These are phyloP conservation scores for Balaenoptera acutorostrata DNA, from an alignment of 2,113 vertebrate genomes.

Conservation along the genomic window DNA sequence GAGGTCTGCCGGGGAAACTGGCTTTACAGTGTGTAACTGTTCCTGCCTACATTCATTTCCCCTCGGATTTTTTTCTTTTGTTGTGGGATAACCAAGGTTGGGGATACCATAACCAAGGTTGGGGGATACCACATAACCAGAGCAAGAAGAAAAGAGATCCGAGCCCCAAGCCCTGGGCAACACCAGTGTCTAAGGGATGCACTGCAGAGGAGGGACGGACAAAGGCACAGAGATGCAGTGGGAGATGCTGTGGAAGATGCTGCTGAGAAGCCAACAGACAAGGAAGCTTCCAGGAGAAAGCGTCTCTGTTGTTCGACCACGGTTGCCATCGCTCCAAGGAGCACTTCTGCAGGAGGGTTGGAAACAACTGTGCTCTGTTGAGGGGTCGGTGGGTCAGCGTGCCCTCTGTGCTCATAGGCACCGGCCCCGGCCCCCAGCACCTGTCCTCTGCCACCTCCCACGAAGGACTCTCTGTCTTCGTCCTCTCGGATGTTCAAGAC, in stretches of 20 bases:
- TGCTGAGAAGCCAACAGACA: background rate
- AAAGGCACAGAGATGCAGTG: accelerated
- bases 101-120: no score
- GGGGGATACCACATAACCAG: no score
- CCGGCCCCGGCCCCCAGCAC: accelerated
- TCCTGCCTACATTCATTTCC: background rate
- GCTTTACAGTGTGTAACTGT: background rate
- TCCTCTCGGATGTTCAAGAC: background rate
- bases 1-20: background rate
- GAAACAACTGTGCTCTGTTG: accelerated
- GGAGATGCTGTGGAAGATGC: accelerated
- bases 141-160: background rate
- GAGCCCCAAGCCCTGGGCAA: no score
- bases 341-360: accelerated
- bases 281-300: background rate
- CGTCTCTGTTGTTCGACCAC: accelerated
- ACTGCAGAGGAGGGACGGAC: accelerated
- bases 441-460: background rate
- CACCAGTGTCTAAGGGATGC: accelerated
- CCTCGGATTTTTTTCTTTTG: no score
- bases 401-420: accelerated
- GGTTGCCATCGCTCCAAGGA: accelerated
- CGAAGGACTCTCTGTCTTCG: background rate
- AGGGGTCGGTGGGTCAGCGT: no score
- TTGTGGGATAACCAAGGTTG: no score